These are phyloP conservation scores for Pungitius pungitius DNA, from an alignment of 2,113 vertebrate species.

Conservation along the genomic window DNA sequence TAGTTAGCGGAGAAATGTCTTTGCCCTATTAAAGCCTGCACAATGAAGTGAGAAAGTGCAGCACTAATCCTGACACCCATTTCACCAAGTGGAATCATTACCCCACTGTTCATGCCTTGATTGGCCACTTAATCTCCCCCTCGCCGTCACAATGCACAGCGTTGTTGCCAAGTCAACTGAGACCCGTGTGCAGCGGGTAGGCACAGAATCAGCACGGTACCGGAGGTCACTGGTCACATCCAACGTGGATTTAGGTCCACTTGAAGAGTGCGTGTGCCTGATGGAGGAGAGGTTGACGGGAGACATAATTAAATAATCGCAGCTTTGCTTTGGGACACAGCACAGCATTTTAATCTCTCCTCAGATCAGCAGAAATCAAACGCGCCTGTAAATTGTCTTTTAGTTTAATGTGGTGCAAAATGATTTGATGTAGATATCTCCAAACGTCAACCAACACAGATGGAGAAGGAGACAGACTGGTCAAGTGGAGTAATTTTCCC, in stretches of 20 bases:
- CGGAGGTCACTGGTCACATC: conserved; percentile 51
- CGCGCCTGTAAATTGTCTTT: conserved; percentile 21
- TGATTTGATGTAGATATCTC: conserved; percentile 62
- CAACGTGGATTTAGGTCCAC: conserved; percentile 61
- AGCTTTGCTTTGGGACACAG: not conserved
- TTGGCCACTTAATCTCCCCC: conserved; percentile 81
- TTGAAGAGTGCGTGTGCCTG: conserved; percentile 60
- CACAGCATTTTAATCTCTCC: conserved; percentile 26
- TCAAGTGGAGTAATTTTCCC: conserved; percentile 74
- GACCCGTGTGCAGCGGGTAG: conserved; percentile 23
- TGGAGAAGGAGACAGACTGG: conserved; percentile 58
- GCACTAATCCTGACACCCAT: conserved; percentile 65
- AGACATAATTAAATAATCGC: not conserved
- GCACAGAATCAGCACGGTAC: conserved; percentile 36
- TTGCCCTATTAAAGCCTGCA: conserved; percentile 59
- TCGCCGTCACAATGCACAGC: conserved; percentile 60
- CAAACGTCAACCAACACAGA: conserved; percentile 42
- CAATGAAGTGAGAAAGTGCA: conserved; percentile 56
- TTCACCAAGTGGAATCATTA: conserved; percentile 77
- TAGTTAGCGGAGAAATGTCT: conserved; percentile 40
- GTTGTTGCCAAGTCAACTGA: conserved; percentile 69
- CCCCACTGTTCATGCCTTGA: conserved; percentile 72
- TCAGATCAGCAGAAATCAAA: conserved; percentile 26
- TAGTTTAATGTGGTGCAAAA: conserved; percentile 9
- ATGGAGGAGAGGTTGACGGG: conserved; percentile 26